Conservation (phyloP, 2,797 vertebrate species). For the Melanotaenia trifasciata region DNA sequence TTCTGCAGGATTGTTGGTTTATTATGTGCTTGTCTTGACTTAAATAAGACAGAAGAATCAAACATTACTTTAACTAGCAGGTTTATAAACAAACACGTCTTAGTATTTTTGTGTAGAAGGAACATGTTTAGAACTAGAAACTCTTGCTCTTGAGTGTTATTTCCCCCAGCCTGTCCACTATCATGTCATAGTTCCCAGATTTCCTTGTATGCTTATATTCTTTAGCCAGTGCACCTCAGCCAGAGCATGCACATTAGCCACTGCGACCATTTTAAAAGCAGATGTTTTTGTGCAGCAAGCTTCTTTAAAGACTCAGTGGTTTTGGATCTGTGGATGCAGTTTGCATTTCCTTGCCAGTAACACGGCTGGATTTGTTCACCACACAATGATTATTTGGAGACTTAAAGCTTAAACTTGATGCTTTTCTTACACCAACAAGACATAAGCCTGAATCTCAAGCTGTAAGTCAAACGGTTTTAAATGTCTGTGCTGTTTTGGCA, state of each 20-base stretch:
- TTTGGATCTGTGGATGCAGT: background rate
- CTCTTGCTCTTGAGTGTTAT: background rate
- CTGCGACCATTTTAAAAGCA: background rate
- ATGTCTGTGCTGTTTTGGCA: background rate
- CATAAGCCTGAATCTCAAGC: background rate
- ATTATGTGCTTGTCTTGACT: background rate
- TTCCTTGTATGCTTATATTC: no score
- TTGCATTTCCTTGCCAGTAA: background rate
- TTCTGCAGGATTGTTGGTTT: background rate
- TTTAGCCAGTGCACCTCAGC: no score
- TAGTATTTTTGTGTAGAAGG: no score
- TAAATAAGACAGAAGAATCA: background rate
- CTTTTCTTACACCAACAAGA: background rate
- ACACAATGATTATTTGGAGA: background rate
- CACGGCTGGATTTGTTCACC: background rate
- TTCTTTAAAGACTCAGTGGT: no score
- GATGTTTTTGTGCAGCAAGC: background rate
- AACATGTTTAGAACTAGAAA: background rate
- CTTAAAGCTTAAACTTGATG: background rate
- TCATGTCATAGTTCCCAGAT: no score
- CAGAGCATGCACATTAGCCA: no score
- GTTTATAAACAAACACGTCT: background rate
- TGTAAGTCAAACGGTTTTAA: background rate
- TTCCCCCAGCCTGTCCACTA: no score
- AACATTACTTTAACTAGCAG: background rate